A percentile compares a stretch with the other conserved stretches of the same genome.
Evolutionary conservation across 2,888 invertebrate genomes (phyloP).

Genomic region (Psylliodes chrysocephalus): DNA sequence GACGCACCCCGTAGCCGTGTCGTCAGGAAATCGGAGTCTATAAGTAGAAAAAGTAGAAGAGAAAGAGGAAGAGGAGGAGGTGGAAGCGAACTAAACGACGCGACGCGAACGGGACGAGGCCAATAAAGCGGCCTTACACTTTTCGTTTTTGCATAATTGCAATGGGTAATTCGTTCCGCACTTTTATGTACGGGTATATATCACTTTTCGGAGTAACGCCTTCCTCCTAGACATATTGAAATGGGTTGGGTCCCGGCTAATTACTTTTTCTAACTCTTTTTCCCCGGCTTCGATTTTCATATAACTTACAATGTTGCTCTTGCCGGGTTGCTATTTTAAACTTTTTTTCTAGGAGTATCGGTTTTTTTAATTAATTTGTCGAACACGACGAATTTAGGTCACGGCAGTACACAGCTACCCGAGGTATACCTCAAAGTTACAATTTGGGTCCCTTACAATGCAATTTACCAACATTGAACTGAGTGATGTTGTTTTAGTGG

Average conservation of each 20-base stretch:
- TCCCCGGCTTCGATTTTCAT: background rate
- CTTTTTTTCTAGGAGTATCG: too few species aligned
- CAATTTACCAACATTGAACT: too few species aligned
- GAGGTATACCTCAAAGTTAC: too few species aligned
- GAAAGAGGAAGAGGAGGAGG: background rate
- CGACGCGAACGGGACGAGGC: constrained; percentile 13
- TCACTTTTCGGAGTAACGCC: constrained; percentile 27
- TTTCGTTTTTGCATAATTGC: constrained; percentile 32
- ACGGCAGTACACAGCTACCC: too few species aligned
- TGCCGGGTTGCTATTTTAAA: too few species aligned
- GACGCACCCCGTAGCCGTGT: too few species aligned
- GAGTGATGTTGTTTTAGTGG: too few species aligned
- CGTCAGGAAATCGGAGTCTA: too few species aligned
- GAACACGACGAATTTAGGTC: too few species aligned
- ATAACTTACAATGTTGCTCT: background rate
- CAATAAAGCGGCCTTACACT: constrained; percentile 21
- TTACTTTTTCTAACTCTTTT: constrained; percentile 2
- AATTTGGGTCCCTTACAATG: too few species aligned
- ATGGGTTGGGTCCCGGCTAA: constrained; percentile 13
- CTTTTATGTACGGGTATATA: constrained; percentile 30
- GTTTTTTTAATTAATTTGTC: too few species aligned
- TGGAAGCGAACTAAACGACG: constrained; percentile 3
- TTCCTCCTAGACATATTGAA: background rate
- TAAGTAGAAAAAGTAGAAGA: constrained; percentile 3
- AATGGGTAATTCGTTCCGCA: constrained; percentile 27